Conservation (phyloP, 2,113 vertebrate species). For the Corythaeola cristata region DNA sequence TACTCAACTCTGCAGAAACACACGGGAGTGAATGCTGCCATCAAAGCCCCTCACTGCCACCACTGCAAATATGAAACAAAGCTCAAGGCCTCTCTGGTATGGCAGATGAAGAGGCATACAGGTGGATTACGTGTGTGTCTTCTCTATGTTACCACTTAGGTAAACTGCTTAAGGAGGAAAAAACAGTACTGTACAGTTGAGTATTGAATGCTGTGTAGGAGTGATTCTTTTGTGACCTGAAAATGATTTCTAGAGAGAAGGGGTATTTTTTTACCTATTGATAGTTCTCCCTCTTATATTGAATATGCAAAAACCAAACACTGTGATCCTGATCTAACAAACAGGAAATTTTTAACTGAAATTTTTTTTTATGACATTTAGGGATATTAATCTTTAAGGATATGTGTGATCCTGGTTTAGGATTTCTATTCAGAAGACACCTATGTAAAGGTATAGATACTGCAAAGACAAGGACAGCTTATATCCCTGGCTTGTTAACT, state of each 20-base stretch:
- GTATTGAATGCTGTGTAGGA: not conserved
- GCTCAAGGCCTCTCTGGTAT: slow-evolving; percentile 72
- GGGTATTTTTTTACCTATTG: not conserved
- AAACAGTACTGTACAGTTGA: not conserved
- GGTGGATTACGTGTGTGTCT: not conserved
- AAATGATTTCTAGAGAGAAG: not conserved
- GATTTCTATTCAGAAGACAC: not conserved
- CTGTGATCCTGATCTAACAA: not conserved
- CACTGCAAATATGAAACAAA: slow-evolving; percentile 63
- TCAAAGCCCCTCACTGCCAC: slow-evolving; percentile 71
- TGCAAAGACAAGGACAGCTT: not conserved
- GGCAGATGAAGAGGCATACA: slow-evolving; percentile 71
- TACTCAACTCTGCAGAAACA: slow-evolving; percentile 73
- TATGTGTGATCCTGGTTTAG: not conserved
- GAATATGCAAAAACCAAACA: not conserved
- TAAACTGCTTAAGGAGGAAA: not conserved
- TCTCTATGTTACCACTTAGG: not conserved
- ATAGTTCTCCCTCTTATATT: not conserved
- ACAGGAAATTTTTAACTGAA: not conserved
- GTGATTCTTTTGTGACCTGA: not conserved
- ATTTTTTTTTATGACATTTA: not conserved
- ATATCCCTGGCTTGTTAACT: not conserved
- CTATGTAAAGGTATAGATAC: not conserved
- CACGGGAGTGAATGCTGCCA: slow-evolving; percentile 62
- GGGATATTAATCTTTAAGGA: not conserved